A percentile compares a stretch with the other conserved stretches of the same genome.
Conservation (phyloP, 1,140 invertebrate genomes). For the Dreissena polymorpha region DNA sequence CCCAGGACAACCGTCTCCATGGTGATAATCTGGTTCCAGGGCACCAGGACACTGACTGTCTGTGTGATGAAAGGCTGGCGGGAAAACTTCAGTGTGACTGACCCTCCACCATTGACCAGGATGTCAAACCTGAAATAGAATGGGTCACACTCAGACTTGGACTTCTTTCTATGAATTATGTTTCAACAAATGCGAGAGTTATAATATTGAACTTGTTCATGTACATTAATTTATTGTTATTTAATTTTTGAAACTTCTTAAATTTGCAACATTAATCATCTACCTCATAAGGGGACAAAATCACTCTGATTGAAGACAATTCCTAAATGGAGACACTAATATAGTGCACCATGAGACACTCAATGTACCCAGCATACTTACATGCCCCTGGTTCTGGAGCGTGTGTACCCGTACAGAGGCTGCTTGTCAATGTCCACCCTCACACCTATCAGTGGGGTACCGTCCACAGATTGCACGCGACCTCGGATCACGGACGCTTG, state of each 20-base stretch:
- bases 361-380: constrained; percentile 82
- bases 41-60: constrained; percentile 95
- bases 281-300: too few species aligned
- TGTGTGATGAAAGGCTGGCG: constrained; percentile 94
- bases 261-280: too few species aligned
- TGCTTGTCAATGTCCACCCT: constrained; percentile 95
- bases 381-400: constrained; percentile 96
- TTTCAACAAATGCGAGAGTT: too few species aligned
- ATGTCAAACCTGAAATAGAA: constrained; percentile 92
- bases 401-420: constrained; percentile 95
- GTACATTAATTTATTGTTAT: too few species aligned
- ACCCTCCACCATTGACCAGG: constrained; percentile 97
- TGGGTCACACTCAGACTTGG: too few species aligned
- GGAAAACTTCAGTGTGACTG: constrained; percentile 96
- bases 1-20: constrained; percentile 82
- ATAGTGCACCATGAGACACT: too few species aligned
- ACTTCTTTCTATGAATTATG: too few species aligned
- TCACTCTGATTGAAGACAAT: too few species aligned
- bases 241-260: too few species aligned
- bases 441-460: constrained; percentile 95
- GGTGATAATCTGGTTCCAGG: constrained; percentile 94
- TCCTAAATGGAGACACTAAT: too few species aligned
- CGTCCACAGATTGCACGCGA: constrained; percentile 93
- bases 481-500: constrained; percentile 98
- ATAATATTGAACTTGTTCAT: too few species aligned